phyloP scores from a whole-genome alignment of 2,888 invertebrate species.

The Minunthozetes semirufus region DNA sequence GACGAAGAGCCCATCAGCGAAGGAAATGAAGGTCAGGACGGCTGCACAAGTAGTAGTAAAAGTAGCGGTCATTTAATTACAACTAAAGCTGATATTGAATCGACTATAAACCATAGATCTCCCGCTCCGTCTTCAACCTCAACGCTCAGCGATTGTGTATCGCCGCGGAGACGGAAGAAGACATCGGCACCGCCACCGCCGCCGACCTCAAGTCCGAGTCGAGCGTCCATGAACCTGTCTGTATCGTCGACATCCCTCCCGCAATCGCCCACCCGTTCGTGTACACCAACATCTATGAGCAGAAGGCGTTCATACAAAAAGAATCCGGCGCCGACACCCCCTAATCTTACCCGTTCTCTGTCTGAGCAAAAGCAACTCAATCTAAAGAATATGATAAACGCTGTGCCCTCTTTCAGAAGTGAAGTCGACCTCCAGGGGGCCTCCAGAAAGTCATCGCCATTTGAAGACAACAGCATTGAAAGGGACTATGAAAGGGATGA shows the following conservation, averaged over 20 bases:
- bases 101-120: slow-evolving; percentile 24
- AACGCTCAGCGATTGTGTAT: slow-evolving; percentile 22
- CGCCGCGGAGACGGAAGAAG: slow-evolving; percentile 35
- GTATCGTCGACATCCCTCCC: slow-evolving; percentile 30
- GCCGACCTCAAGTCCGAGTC: slow-evolving; percentile 34
- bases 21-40: slow-evolving; percentile 31
- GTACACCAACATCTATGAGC: slow-evolving; percentile 8
- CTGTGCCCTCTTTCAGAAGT: slow-evolving; percentile 35
- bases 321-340: slow-evolving; percentile 37
- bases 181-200: slow-evolving; percentile 37
- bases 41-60: slow-evolving; percentile 34
- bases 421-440: slow-evolving; percentile 34
- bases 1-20: slow-evolving; percentile 33
- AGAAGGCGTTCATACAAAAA: slow-evolving; percentile 31
- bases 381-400: slow-evolving; percentile 37
- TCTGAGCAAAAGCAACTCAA: slow-evolving; percentile 39
- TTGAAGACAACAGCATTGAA: slow-evolving; percentile 15
- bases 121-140: slow-evolving; percentile 32
- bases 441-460: slow-evolving; percentile 16
- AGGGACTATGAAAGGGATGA: slow-evolving; percentile 29
- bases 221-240: neutral
- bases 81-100: slow-evolving; percentile 34
- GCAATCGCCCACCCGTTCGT: slow-evolving; percentile 31
- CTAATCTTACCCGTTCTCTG: slow-evolving; percentile 36
- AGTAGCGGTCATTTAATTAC: slow-evolving; percentile 33